Evolutionary conservation across 2,888 invertebrate genomes (phyloP).

Genomic region (Noctuana brunneofusca): DNA sequence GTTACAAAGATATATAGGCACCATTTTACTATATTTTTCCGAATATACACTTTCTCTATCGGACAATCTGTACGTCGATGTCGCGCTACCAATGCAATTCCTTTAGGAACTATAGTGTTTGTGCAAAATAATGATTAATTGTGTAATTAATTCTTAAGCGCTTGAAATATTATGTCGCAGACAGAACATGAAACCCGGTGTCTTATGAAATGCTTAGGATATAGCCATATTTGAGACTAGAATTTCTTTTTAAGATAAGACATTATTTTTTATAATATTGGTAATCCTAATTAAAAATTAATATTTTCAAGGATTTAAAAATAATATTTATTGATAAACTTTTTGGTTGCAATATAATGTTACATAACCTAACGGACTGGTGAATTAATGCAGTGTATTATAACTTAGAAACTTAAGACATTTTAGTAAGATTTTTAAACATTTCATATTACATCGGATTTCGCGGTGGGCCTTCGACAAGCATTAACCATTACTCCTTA

Average conservation of each 20-base stretch:
- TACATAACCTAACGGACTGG: too few species aligned
- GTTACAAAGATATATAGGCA: conserved; percentile 15
- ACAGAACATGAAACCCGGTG: not conserved
- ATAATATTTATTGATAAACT: not conserved
- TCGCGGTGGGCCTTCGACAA: not conserved
- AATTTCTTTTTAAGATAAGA: too few species aligned
- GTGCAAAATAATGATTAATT: conserved; percentile 49
- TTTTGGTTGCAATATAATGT: not conserved
- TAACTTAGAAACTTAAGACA: too few species aligned
- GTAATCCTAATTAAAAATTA: too few species aligned
- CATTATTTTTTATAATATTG: too few species aligned
- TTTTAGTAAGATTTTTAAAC: not conserved
- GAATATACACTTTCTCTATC: conserved; percentile 8
- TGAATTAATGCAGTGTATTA: too few species aligned
- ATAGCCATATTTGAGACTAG: too few species aligned
- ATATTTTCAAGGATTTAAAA: too few species aligned
- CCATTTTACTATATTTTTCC: conserved; percentile 18
- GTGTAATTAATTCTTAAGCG: conserved; percentile 26
- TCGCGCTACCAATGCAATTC: conserved; percentile 45
- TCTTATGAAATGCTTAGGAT: not conserved
- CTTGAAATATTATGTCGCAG: conserved; percentile 17
- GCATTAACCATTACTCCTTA: conserved; percentile 17
- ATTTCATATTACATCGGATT: not conserved
- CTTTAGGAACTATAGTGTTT: conserved; percentile 59
- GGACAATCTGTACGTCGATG: not conserved